Percentiles rank a stretch among this genome's conserved stretches.
Evolutionary conservation across 2,888 invertebrate genomes (phyloP).

Genomic region (Portevinia maculata): DNA sequence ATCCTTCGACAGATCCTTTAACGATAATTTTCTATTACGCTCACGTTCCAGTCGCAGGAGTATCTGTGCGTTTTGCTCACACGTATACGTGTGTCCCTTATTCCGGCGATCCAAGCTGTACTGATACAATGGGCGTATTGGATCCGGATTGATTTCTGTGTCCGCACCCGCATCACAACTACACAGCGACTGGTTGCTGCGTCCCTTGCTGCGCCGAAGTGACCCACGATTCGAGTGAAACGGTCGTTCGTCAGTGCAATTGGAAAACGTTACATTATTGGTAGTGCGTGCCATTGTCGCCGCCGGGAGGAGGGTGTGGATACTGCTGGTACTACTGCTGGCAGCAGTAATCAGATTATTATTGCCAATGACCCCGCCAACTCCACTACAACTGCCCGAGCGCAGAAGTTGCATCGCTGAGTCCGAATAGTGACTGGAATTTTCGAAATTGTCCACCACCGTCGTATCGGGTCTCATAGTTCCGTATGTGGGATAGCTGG

Average conservation of each 20-base stretch:
- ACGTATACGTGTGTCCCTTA: conserved; percentile 83
- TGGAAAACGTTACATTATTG: conserved; percentile 81
- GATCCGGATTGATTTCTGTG: conserved; percentile 81
- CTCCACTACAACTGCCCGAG: conserved; percentile 76
- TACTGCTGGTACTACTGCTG: conserved; percentile 73
- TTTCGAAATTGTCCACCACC: conserved; percentile 77
- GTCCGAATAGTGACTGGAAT: conserved; percentile 78
- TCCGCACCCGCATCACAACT: conserved; percentile 82
- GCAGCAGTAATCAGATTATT: conserved; percentile 74
- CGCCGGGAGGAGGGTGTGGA: conserved; percentile 71
- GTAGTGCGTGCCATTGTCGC: conserved; percentile 71
- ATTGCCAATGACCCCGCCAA: conserved; percentile 73
- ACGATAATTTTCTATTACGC: conserved; percentile 80
- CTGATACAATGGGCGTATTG: conserved; percentile 82
- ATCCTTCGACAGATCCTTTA: conserved; percentile 61
- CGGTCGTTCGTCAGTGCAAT: conserved; percentile 78
- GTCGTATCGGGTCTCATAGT: conserved; percentile 75
- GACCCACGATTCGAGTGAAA: conserved; percentile 79
- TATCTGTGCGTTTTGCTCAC: conserved; percentile 84
- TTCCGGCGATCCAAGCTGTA: conserved; percentile 83
- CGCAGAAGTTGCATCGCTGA: conserved; percentile 77
- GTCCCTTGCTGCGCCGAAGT: conserved; percentile 81
- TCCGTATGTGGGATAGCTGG: conserved; percentile 75
- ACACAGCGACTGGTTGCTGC: conserved; percentile 82
- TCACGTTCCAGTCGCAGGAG: conserved; percentile 83